phyloP scores from a whole-genome alignment of 1,140 invertebrate species.

The Campoletis sonorensis region DNA sequence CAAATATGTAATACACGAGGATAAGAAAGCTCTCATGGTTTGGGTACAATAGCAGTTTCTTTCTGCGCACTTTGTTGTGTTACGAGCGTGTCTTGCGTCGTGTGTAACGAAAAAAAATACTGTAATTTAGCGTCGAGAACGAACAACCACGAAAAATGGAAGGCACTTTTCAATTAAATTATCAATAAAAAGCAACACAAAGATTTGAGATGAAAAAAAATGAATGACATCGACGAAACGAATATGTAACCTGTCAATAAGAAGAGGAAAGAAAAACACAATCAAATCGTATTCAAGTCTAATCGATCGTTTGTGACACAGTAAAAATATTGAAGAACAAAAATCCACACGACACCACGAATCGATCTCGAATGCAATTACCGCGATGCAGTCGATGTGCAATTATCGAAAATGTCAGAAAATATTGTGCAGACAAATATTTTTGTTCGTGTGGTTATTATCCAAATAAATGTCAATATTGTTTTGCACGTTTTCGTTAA shows the following conservation, averaged over 20 bases:
- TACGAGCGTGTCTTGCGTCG: background rate
- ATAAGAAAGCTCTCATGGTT: background rate
- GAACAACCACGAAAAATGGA: no score
- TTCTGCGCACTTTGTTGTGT: conserved; percentile 16
- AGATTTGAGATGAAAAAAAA: no score
- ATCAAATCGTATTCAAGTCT: no score
- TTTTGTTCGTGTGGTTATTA: background rate
- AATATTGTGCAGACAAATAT: no score
- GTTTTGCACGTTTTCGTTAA: background rate
- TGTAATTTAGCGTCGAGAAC: no score
- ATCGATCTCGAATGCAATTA: background rate
- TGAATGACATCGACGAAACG: no score
- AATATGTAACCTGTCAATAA: no score
- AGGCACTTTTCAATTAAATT: background rate
- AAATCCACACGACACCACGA: background rate
- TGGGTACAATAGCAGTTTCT: background rate
- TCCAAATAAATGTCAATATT: background rate
- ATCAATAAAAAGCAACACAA: background rate
- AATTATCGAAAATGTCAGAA: no score
- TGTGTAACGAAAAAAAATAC: background rate
- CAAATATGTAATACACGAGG: background rate
- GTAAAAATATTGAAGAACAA: no score
- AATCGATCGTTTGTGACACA: no score
- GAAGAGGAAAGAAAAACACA: no score
- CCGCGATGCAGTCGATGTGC: no score